Evolutionary conservation across 2,888 invertebrate genomes (phyloP), one percentile per base, ranked within the genome.

Genomic region (Vesta saturnalis): DNA sequence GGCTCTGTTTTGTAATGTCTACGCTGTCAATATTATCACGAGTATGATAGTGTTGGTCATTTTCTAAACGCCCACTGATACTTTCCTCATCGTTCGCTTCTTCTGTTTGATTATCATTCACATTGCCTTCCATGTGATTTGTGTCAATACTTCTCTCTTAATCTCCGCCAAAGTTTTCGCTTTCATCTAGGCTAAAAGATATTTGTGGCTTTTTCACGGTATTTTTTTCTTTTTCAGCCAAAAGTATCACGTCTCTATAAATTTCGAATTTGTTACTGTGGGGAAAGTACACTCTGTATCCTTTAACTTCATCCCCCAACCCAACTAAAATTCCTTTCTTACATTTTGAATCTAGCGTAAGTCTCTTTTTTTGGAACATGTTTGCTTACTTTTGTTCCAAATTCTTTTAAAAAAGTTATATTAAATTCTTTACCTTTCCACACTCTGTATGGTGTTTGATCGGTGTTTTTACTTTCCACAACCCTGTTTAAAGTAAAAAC

Each of bases 281-380:
- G 10, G 72, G 62, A 56, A 69, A 71, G 56, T 56, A 75, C 1
- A 75, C 59, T 64, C 68, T 60, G 49, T 71, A 72, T 8, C 72
- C 72, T 64, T 74, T 2, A 59, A 58, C 52, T 35, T 71, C 56
- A 15, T 79, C 80, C 66, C 76, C 74, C 60, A 83, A 83, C 6
- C 82, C 83, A 49, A 82, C 74, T 23, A 82, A 78, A n/a, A 79
- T 76, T 22, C 76, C 68, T 60, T 76, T 74, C 14, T 71, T 68
- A 58, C 78, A 71, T 67, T 83, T 83, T 1, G 76, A 54, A 54
- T 82, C 79, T 72, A 73, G 77, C 72, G 81, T 82, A 39, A 47
- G 55, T 46, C 79, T 75, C 78, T 63, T 81, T 74, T 70, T 81
- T 78, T 0, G 82, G 80, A 52, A 82, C 71, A 64, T 82, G 80